These are phyloP conservation scores for Rhea pennata DNA, from an alignment of 2,113 vertebrate genomes.

Conservation along the genomic window DNA sequence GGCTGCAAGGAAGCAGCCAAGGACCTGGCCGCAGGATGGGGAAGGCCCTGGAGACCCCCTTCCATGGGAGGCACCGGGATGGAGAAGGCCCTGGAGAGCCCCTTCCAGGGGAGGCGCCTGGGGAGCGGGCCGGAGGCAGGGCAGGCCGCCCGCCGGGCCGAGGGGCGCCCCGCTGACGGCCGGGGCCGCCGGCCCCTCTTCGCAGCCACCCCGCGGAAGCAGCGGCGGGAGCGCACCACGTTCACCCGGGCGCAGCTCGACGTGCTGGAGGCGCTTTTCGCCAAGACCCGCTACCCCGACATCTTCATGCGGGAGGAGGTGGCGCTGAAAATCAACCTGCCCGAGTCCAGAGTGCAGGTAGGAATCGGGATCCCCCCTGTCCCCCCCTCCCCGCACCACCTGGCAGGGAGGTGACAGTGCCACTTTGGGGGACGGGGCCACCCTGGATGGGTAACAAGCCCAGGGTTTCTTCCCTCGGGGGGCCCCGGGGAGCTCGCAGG, in stretches of 20 bases:
- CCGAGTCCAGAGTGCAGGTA: slow-evolving; percentile 94
- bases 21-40: neutral
- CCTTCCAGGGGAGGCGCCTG: no score
- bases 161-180: slow-evolving; percentile 39
- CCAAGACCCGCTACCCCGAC: slow-evolving; percentile 96
- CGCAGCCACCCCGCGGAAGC: slow-evolving; percentile 91
- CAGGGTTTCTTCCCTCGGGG: neutral
- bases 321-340: slow-evolving; percentile 97
- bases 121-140: neutral
- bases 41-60: neutral
- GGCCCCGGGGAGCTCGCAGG: neutral
- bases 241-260: slow-evolving; percentile 96
- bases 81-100: neutral
- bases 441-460: neutral
- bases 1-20: neutral
- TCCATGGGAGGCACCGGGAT: no score
- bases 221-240: slow-evolving; percentile 94
- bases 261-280: slow-evolving; percentile 92
- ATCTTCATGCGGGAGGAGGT: slow-evolving; percentile 99
- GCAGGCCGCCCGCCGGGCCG: neutral
- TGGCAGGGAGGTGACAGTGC: rapidly evolving
- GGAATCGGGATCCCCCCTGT: neutral
- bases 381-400: no score
- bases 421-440: neutral
- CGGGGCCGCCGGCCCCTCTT: slow-evolving; percentile 66